Evolutionary conservation across 2,888 invertebrate genomes (phyloP), one percentile per base, ranked within the genome.

Genomic region (Periphyllus acericola): DNA sequence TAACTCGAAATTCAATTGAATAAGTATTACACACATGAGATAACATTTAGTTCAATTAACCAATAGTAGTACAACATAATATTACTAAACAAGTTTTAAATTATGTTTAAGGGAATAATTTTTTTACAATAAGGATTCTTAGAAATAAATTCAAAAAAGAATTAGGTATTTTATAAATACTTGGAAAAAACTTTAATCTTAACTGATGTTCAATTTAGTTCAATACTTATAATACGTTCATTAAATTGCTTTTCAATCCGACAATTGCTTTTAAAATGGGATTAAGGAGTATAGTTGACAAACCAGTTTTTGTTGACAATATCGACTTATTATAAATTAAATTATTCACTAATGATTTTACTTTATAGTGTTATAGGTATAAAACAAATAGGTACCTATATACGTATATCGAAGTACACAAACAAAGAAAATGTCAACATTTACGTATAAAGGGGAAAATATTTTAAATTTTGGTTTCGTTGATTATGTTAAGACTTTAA

Each of bases 251-350:
- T 68, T 66, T 34, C n/a, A 81, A 80, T 81, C 29, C 29, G 21
- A 71, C 19, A 68, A 71, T 68, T 40, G 40, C 29, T 81, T 68
- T 68, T 81, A 29, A 40, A 40, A 21, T n/a, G 29, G 60, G 29
- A 68, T 81, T 32, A 81, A 68, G 29, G 29, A 81, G 80, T 80
- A 36, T 40, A 80, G 68, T 81, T 29, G 19, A 46, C 71, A 68
- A 80, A 80, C 78, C 71, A 71, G 40, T 71, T 82, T 68, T 0
- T 21, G 25, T 32, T 29, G 11, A 80, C 40, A 79, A 60, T 36
- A 79, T 36, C 17, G 8, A 68, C 40, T 29, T 68, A 46, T 60
- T 60, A 79, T 46, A 32, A 81, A 82, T 72, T 71, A 25, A 32
- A 34, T 34, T 66, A 80, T 80, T 82, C 32, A 6, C 21, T 71